Evolutionary conservation across 2,797 vertebrate species (phyloP), one percentile per base, ranked within the genome.

Genomic region (Lacerta bilineata): DNA sequence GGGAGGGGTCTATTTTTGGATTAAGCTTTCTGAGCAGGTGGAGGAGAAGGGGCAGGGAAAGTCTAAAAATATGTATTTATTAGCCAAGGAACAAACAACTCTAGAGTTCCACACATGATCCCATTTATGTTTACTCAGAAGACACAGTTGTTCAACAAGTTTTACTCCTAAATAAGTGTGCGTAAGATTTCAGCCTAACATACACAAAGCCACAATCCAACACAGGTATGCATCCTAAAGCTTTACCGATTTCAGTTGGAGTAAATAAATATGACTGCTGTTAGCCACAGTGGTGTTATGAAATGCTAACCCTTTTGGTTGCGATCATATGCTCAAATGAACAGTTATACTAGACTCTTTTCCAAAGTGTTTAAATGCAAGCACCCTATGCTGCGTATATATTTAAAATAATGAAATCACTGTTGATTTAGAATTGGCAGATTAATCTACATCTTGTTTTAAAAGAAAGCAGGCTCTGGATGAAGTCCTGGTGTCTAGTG

Each of bases 341-440:
- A 90, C 0, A 87, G 71, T 78, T 87, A 86, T 0, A 0, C 80
- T 11, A 75, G 80, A 84, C 27, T 91, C 89, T 68, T 33, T 25
- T 5, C 46, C 10, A 87, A 66, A n/a, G 23, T 64, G 2, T 72
- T 23, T 10, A 18, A 61, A 81, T 36, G 39, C 36, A 66, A 87
- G 25, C 80, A 91, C 91, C 91, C 15, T 80, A 29, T 72, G 64
- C 71, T 78, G 91, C 13, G 69, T 83, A 83, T 2, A 81, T 90
- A 90, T 46, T 41, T 80, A 91, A 89, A 94, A 86, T 71, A 92
- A 72, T 66, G 33, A 93, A 89, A 90, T 86, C 1, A 92, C 90
- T 80, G 75, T 23, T 55, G 80, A 86, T 66, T 83, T 5, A 83
- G 74, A 86, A 87, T 18, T 86, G 46, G 7, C 23, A 84, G 69